Evolutionary conservation across 30 jellyfish, hydroid and myxozoan genomes (phyloP).

Genomic region (Turritopsis rubra): DNA sequence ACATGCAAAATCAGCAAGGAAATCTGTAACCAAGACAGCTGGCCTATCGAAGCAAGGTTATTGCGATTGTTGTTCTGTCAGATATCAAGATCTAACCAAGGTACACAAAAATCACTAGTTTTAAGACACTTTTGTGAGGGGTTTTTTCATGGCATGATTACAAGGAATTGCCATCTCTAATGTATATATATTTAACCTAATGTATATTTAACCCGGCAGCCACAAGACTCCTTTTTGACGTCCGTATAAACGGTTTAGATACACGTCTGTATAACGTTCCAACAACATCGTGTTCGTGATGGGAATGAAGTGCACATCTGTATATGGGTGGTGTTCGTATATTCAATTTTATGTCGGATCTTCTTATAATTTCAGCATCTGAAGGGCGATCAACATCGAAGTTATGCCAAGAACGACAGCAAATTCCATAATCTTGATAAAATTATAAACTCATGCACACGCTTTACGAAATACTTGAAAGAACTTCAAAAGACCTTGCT

Average conservation of each 20-base stretch:
- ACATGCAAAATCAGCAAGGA: background rate
- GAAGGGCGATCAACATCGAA: conserved; percentile 8
- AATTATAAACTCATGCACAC: background rate
- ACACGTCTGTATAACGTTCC: too few species aligned
- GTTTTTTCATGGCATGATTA: too few species aligned
- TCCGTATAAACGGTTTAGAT: conserved; percentile 1
- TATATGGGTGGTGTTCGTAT: too few species aligned
- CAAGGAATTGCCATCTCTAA: too few species aligned
- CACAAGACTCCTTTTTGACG: background rate
- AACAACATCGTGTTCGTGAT: too few species aligned
- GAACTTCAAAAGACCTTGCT: background rate
- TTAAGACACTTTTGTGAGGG: background rate
- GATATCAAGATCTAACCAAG: conserved; percentile 11
- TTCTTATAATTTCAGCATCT: background rate
- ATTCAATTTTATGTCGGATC: too few species aligned
- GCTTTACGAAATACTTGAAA: background rate
- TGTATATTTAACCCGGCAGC: too few species aligned
- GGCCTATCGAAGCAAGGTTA: conserved; percentile 9
- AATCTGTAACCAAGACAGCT: background rate
- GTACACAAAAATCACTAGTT: background rate
- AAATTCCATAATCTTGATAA: background rate
- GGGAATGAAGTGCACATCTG: too few species aligned
- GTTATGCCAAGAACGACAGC: background rate
- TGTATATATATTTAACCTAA: too few species aligned
- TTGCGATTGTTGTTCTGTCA: conserved; percentile 17